A percentile compares a stretch with the other conserved stretches of the same genome.
These are phyloP conservation scores for Eulemur rufifrons DNA, from an alignment of 2,113 vertebrate genomes.

Conservation along the genomic window DNA sequence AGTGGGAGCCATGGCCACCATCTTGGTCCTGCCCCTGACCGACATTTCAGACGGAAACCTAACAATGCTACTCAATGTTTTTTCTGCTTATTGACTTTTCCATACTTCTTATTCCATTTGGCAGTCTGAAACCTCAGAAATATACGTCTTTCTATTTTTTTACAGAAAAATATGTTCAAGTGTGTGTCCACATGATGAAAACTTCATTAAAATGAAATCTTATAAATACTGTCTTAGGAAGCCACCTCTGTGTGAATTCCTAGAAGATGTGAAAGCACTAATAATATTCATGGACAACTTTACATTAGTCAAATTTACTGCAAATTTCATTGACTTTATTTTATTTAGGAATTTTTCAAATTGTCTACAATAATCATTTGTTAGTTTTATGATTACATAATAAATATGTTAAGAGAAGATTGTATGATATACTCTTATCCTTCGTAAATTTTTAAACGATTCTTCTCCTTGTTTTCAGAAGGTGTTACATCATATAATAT, in stretches of 20 bases:
- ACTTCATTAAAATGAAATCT: neutral
- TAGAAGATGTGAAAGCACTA: neutral
- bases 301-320: neutral
- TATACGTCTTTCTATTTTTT: neutral
- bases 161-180: neutral
- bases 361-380: neutral
- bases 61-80: neutral
- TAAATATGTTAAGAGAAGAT: neutral
- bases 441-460: neutral
- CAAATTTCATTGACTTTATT: neutral
- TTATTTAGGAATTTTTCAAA: neutral
- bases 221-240: neutral
- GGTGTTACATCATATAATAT: neutral
- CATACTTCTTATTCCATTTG: neutral
- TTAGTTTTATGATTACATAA: neutral
- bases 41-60: too few species aligned
- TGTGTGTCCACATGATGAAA: neutral
- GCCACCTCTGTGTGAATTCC: neutral
- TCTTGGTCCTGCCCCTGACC: too few species aligned
- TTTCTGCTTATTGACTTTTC: constrained; percentile 22
- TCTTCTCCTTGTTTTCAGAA: neutral
- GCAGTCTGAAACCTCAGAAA: neutral
- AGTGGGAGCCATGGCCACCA: too few species aligned
- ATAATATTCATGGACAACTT: neutral
- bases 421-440: neutral